A percentile compares a stretch with the other conserved stretches of the same genome.
Evolutionary conservation across 2,113 vertebrate genomes (phyloP).

Genomic region (Cichladusa arquata): DNA sequence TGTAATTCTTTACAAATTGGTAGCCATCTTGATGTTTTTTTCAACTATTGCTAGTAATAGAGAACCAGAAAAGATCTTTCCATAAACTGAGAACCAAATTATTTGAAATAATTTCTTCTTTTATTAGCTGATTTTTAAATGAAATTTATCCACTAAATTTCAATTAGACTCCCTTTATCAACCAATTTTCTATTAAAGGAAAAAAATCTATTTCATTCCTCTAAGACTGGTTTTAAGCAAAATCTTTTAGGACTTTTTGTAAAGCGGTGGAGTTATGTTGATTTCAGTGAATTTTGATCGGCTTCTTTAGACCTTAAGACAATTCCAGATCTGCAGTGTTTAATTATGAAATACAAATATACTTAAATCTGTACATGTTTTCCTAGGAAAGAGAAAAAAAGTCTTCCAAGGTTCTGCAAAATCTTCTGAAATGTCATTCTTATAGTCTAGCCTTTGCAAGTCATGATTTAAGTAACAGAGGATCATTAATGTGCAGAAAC

Average conservation of each 20-base stretch:
- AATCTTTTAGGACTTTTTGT: neutral
- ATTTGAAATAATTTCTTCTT: neutral
- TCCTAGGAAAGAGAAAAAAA: neutral
- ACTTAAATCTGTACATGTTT: neutral
- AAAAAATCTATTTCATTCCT: neutral
- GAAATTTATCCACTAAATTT: neutral
- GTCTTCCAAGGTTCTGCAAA: neutral
- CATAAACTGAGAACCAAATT: neutral
- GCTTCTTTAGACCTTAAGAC: neutral
- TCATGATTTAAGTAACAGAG: neutral
- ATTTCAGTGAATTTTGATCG: neutral
- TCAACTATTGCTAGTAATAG: neutral
- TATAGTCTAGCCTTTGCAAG: neutral
- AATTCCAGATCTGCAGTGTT: neutral
- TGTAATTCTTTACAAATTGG: neutral
- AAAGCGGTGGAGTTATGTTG: neutral
- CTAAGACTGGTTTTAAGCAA: neutral
- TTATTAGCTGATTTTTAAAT: neutral
- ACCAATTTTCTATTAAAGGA: neutral
- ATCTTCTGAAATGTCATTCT: neutral
- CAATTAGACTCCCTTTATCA: neutral
- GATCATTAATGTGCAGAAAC: neutral
- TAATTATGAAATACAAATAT: neutral
- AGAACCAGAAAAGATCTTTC: neutral
- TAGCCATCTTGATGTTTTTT: neutral